Evolutionary conservation across 2,113 vertebrate genomes (phyloP).

Genomic region (Perccottus glenii): DNA sequence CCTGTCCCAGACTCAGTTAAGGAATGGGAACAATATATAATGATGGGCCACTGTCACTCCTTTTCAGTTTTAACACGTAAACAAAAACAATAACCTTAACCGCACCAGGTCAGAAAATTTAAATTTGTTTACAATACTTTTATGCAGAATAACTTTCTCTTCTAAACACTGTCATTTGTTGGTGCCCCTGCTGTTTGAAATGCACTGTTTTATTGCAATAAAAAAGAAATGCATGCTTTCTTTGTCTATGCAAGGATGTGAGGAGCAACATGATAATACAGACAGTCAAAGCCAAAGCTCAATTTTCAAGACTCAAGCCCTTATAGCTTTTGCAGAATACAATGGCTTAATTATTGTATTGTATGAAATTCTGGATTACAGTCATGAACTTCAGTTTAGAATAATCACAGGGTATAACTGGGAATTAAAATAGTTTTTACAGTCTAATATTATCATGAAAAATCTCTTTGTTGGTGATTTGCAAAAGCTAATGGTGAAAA

Average conservation of each 20-base stretch:
- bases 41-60: not conserved
- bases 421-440: not conserved
- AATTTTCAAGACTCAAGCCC: not conserved
- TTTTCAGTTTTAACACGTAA: not conserved
- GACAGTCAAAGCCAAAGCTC: too few species aligned
- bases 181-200: not conserved
- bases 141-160: not conserved
- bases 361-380: not conserved
- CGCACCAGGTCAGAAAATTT: not conserved
- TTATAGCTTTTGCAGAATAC: not conserved
- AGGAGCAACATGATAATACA: not conserved
- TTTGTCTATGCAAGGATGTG: not conserved
- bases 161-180: not conserved
- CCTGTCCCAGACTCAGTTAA: not conserved
- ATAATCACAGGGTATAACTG: not conserved
- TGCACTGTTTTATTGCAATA: not conserved
- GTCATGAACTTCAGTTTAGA: not conserved
- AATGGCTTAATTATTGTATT: not conserved
- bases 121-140: not conserved
- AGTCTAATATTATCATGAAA: not conserved
- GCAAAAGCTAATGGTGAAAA: slow-evolving; percentile 11
- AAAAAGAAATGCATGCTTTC: not conserved
- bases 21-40: not conserved
- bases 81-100: slow-evolving; percentile 5
- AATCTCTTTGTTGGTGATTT: not conserved